Conservation (phyloP, 2,797 vertebrate genomes). For the Crenichthys baileyi region DNA sequence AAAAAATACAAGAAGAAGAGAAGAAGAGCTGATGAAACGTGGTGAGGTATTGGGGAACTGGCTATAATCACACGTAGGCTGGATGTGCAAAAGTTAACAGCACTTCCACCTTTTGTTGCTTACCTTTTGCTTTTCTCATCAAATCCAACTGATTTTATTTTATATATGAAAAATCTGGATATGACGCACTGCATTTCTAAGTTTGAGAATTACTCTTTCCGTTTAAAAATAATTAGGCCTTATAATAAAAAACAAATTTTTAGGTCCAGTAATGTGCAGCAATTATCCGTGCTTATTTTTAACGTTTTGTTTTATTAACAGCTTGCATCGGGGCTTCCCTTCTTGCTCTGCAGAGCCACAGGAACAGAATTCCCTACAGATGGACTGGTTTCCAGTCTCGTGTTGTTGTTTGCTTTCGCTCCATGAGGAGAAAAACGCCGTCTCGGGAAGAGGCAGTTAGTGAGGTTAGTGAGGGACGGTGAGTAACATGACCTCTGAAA, state of each 20-base stretch:
- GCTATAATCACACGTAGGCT: constrained; percentile 66
- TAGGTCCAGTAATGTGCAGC: constrained; percentile 60
- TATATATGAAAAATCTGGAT: constrained; percentile 15
- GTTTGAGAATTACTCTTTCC: not conserved
- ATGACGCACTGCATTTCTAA: constrained; percentile 63
- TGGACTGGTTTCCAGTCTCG: constrained; percentile 63
- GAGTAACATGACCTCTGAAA: constrained; percentile 74
- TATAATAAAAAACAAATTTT: constrained; percentile 65
- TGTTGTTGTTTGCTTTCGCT: constrained; percentile 69
- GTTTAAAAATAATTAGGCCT: constrained; percentile 60
- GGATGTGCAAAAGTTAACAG: constrained; percentile 42
- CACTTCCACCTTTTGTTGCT: constrained; percentile 12
- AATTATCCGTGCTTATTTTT: constrained; percentile 65
- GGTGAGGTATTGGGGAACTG: constrained; percentile 56
- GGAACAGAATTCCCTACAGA: constrained; percentile 67
- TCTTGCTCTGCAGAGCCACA: constrained; percentile 51
- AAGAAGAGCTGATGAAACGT: constrained; percentile 23
- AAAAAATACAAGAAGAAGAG: constrained; percentile 16
- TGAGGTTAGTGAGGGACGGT: constrained; percentile 61
- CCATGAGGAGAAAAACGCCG: constrained; percentile 37
- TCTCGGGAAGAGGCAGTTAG: constrained; percentile 66
- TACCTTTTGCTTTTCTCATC: constrained; percentile 46
- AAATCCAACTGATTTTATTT: constrained; percentile 47
- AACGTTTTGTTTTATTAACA: constrained; percentile 69
- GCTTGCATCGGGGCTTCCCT: constrained; percentile 52